Evolutionary conservation across 2,113 vertebrate genomes (phyloP).

Genomic region (Aspidoscelis tigris): DNA sequence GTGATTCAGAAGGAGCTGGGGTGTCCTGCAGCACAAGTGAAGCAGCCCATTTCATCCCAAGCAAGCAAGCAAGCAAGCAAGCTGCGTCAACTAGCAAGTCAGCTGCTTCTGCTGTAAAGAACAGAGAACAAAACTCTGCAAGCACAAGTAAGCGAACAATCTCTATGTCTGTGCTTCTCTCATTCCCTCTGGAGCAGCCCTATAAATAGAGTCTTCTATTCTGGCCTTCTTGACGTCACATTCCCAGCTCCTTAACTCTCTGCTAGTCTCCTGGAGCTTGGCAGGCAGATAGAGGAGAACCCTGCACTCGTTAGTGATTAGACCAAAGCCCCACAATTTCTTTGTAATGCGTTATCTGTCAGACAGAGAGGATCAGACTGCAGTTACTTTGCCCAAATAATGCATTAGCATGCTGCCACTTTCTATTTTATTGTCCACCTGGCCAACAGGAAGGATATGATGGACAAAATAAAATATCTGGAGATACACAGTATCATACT

Average conservation of each 20-base stretch:
- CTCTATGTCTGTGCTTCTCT: constrained; percentile 23
- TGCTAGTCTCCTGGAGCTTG: constrained; percentile 19
- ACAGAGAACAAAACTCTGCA: constrained; percentile 17
- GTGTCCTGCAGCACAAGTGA: not conserved
- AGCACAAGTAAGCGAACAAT: constrained; percentile 18
- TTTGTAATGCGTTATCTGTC: not conserved
- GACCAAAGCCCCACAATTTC: not conserved
- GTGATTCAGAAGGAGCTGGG: no score
- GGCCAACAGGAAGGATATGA: not conserved
- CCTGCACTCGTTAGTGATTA: not conserved
- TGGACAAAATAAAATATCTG: not conserved
- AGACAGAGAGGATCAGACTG: no score
- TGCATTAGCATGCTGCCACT: not conserved
- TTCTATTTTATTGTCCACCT: not conserved
- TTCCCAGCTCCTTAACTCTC: constrained; percentile 22
- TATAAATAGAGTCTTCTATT: constrained; percentile 50
- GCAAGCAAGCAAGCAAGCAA: not conserved
- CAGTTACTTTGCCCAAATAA: not conserved
- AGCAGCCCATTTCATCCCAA: not conserved
- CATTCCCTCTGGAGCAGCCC: constrained; percentile 35
- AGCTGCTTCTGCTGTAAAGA: not conserved
- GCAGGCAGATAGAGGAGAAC: constrained; percentile 5
- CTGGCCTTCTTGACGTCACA: constrained; percentile 39
- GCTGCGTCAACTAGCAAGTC: not conserved
- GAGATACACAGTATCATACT: no score